Evolutionary conservation across 2,888 invertebrate genomes (phyloP), one percentile per base, ranked within the genome.

Genomic region (Ophion slaviceki): DNA sequence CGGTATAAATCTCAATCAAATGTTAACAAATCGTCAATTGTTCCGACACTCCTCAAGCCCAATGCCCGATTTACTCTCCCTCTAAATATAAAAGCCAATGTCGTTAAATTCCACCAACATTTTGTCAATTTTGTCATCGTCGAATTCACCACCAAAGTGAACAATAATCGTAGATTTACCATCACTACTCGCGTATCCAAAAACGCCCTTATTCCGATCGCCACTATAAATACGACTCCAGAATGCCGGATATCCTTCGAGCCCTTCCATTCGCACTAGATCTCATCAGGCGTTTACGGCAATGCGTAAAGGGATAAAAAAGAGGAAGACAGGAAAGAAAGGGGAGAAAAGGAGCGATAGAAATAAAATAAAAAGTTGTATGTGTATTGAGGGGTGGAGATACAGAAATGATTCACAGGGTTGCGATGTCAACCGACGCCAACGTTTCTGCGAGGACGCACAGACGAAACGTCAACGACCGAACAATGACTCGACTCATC

Each of bases 401-500:
- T 24, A 67, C 74, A 82, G 82, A 82, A 82, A 86, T 86, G 85
- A 82, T 86, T 86, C 85, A 82, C 68, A 24, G 62, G 61, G 53
- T 40, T 80, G 77, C 74, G 68, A 78, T 71, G 82, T 20, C 76
- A 47, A 72, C 57, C 77, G 82, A 71, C 85, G 82, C 74, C 76
- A 68, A 79, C 85, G 82, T 66, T 82, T 72, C 72, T 82, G 53
- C 40, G 24, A 53, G 67, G 79, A 79, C 66, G 45, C 66, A 74
- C 72, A 85, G 82, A 85, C 71, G 82, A 82, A 86, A 86, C 79
- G 85, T 72, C 87, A 87, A 87, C 86, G 84, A 81, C 83, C 81
- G 83, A 80, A 88, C 85, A 85, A 87, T 88, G 88, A 88, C 87
- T 87, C 84, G 84, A 86, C 82, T 81, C 80, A 71, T 82, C 81